These are phyloP conservation scores for Pelecanus crispus DNA, from an alignment of 2,113 vertebrate species.

Conservation along the genomic window DNA sequence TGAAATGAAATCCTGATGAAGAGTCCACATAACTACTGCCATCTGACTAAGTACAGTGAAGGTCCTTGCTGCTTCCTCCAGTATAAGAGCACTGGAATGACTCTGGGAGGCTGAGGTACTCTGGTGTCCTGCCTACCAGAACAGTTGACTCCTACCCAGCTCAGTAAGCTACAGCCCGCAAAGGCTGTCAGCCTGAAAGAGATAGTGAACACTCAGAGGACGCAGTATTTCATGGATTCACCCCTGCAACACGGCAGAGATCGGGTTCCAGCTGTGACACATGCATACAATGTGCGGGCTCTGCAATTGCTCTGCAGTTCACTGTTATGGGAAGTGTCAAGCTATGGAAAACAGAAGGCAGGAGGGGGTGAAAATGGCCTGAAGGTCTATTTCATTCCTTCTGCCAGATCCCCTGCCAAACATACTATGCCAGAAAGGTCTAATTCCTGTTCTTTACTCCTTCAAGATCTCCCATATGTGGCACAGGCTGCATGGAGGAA, in stretches of 20 bases:
- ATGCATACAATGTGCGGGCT: fast-evolving
- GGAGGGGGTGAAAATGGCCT: neutral
- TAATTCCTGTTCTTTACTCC: neutral
- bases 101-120: neutral
- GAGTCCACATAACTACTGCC: neutral
- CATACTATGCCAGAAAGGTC: neutral
- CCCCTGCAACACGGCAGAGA: neutral
- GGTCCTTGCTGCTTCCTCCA: neutral
- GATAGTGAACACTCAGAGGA: neutral
- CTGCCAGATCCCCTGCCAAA: neutral
- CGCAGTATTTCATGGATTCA: neutral
- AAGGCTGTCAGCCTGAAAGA: neutral
- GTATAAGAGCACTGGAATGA: neutral
- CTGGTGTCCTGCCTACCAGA: neutral
- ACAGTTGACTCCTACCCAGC: neutral
- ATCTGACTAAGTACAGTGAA: neutral
- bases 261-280: neutral
- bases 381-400: neutral
- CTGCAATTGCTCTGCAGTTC: neutral
- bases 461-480: neutral
- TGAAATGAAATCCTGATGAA: neutral
- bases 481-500: neutral
- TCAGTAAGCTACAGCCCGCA: neutral
- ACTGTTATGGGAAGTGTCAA: neutral
- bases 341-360: neutral